Percentiles rank a stretch among this genome's conserved stretches.
phyloP scores from a whole-genome alignment of 2,888 invertebrate species.

The Metacarcinus magister region DNA sequence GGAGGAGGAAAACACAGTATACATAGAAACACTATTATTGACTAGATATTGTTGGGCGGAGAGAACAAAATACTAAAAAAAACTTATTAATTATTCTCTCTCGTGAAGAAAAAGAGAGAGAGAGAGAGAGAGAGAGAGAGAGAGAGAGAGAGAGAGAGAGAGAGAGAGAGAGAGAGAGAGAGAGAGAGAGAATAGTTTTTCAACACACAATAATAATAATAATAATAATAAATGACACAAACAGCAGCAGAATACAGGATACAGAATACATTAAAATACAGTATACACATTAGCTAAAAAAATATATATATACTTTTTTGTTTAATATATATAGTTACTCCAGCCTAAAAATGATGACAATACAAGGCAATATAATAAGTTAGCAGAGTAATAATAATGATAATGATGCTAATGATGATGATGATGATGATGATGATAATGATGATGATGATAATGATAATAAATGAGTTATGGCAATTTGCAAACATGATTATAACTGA shows the following conservation, averaged over 20 bases:
- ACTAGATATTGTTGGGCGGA: neutral
- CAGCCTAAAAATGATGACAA: no score
- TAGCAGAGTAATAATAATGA: no score
- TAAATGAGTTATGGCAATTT: no score
- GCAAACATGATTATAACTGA: no score
- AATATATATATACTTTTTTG: no score
- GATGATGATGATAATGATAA: no score
- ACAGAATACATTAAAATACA: no score
- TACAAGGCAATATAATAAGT: no score
- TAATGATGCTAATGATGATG: neutral
- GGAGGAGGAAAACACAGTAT: neutral
- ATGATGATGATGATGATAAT: neutral
- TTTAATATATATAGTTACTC: no score
- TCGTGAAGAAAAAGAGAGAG: neutral
- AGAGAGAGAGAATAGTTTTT: neutral
- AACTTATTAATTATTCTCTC: neutral
- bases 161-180: neutral
- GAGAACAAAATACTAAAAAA: neutral
- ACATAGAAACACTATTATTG: neutral
- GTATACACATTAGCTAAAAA: no score
- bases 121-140: conserved; percentile 64
- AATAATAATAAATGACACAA: no score
- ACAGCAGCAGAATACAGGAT: no score
- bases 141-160: conserved; percentile 57
- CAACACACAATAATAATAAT: neutral